Evolutionary conservation across 92 coral and sea anemone species (phyloP), one percentile per base, ranked within the genome.

Genomic region (Meandrina meandrites): DNA sequence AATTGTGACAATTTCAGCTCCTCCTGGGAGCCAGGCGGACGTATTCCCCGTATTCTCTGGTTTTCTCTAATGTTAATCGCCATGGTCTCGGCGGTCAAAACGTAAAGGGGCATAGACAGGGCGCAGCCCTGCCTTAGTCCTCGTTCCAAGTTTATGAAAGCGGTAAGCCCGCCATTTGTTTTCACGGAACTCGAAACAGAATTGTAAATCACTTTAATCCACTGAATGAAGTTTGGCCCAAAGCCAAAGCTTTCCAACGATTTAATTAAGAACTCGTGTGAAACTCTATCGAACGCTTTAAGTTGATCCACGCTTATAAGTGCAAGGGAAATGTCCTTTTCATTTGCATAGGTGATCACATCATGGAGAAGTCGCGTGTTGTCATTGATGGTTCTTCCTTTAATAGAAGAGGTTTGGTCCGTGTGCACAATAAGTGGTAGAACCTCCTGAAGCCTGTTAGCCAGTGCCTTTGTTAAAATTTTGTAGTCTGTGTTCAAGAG

Each of bases 271-370:
- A 88, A 88, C 0, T 18, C 62, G 71, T 81, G 81, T 10, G 79
- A 64, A 4, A 86, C 62, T 34, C 62, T 34, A 12, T 86, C 84
- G 48, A 86, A 86, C 0, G 89, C 89, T 62, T 75, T 77, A 5
- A 79, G 32, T 45, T 77, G 84, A 51, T 86, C 78, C 8, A 86
- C 67, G 24, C 7, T 31, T 40, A 47, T 64, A 19, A 78, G 36
- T 2, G 51, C 70, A 6, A 79, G 50, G 17, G 88, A 71, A 2
- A 24, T 57, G 30, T 62, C 17, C 6, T 5, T 22, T 13, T 57
- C 64, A 12, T 57, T 57, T 19, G 64, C n/a, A 19, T 57, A 57
- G 0, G 8, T 10, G 8, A 78, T 53, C 1, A 27, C 64, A 27
- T 78, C 81, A 13, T 27, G 64, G 1, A 78, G 19, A 12, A 78